Evolutionary conservation across 1,140 invertebrate species (phyloP), one percentile per base, ranked within the genome.

Genomic region (Marisa cornuarietis): DNA sequence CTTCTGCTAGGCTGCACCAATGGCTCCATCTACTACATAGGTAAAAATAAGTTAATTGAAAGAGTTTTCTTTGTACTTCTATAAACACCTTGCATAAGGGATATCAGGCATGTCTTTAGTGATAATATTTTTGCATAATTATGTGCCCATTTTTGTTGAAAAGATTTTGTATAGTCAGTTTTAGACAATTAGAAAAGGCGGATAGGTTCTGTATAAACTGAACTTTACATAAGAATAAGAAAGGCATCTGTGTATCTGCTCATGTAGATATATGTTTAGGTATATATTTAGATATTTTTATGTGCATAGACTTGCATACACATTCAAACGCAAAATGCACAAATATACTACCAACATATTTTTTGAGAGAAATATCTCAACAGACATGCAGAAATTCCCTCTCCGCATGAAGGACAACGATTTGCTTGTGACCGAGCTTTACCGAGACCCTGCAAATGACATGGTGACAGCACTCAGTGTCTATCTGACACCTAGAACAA

Each of bases 301-400:
- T 42, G 31, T 42, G 6, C 31, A 42, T 42, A 42, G 31, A 42
- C 31, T 42, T 42, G 8, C 54, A 54, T 54, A 14, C 52, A 58
- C 8, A 58, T 58, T 14, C 16, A 18, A 18, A 58, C 2, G 9
- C 54, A 58, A 14, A 58, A 58, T 18, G 54, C 54, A 58, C 54
- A 58, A 58, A 42, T 42, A 6, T 42, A 42, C 31, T 42, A 42
- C 31, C 31, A 42, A 42, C 31, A 42, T 58, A 58, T 14, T 11
- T 58, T 9, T 2, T 58, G 54, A 58, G 16, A 14, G 11, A 58
- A 14, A 58, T 58, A 18, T 58, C 11, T 58, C 54, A 92, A 16
- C 90, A 96, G 98, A 99, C 92, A 99, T 99, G 98, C 97, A 99
- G 91, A 99, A 99, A 90, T 99, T 99, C 92, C 98, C 98, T 6